phyloP scores from a whole-genome alignment of 23 tunicate species.

The Corella eumyota region DNA sequence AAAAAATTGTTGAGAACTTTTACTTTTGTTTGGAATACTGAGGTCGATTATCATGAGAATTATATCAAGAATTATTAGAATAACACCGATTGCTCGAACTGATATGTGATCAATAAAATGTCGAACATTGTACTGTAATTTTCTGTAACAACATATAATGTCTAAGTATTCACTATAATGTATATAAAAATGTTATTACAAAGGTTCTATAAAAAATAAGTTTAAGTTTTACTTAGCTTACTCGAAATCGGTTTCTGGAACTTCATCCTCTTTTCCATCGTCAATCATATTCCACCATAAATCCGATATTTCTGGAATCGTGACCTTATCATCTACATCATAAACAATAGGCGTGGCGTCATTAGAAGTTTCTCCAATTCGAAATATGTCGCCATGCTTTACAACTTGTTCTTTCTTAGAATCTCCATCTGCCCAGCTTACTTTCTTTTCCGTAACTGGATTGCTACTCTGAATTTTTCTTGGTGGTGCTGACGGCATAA shows the following conservation, averaged over 20 bases:
- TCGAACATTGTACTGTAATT: conserved; percentile 32
- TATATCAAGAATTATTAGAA: conserved; percentile 73
- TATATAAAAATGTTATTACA: no score
- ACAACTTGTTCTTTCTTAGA: background rate
- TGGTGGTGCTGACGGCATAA: conserved; percentile 3
- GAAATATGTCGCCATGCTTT: background rate
- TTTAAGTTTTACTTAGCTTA: no score
- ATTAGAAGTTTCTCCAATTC: background rate
- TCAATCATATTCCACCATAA: conserved; percentile 38
- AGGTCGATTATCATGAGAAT: conserved; percentile 77
- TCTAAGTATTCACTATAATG: no score
- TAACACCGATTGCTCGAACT: conserved; percentile 40
- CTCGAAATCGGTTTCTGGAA: conserved; percentile 44
- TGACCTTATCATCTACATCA: conserved; percentile 1
- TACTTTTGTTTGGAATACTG: conserved; percentile 26
- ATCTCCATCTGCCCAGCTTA: conserved; percentile 12
- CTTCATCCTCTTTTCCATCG: conserved; percentile 15
- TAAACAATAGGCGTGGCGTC: conserved; percentile 2
- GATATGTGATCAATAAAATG: conserved; percentile 37
- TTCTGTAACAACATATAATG: conserved; percentile 19
- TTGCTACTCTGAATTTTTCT: background rate
- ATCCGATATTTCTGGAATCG: conserved; percentile 64
- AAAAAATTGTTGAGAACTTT: conserved; percentile 18
- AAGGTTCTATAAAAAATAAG: no score
- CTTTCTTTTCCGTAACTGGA: background rate